These are phyloP conservation scores for Hipposideros larvatus DNA, from an alignment of 2,797 vertebrate species.

Conservation along the genomic window DNA sequence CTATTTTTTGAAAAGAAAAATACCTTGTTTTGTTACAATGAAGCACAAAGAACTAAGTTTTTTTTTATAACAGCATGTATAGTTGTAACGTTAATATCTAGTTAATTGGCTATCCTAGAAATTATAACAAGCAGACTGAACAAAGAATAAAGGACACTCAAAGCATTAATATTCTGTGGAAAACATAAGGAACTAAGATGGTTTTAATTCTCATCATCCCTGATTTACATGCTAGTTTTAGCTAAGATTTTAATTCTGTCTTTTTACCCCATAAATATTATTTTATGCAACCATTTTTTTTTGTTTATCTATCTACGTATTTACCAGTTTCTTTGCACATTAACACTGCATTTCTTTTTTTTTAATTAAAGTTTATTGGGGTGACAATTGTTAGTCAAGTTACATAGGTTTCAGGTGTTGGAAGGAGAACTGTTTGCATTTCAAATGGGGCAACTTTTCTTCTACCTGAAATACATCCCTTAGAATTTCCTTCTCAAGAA, in stretches of 20 bases:
- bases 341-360: not conserved
- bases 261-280: not conserved
- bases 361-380: too few relatives aligned
- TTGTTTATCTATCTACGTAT: not conserved
- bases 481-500: not conserved
- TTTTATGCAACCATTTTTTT: not conserved
- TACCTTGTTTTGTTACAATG: not conserved
- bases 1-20: not conserved
- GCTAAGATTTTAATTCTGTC: not conserved
- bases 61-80: not conserved
- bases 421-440: not conserved
- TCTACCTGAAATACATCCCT: not conserved
- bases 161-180: not conserved
- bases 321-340: not conserved
- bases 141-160: constrained; percentile 7
- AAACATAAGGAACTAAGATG: not conserved
- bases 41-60: not conserved
- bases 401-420: too few relatives aligned
- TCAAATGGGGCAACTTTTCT: not conserved
- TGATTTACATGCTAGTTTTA: not conserved
- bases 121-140: not conserved
- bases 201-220: not conserved
- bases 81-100: not conserved
- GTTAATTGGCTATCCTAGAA: not conserved
- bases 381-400: too few relatives aligned